phyloP scores from a whole-genome alignment of 2,113 vertebrate genomes.

The Tupaia chinensis region DNA sequence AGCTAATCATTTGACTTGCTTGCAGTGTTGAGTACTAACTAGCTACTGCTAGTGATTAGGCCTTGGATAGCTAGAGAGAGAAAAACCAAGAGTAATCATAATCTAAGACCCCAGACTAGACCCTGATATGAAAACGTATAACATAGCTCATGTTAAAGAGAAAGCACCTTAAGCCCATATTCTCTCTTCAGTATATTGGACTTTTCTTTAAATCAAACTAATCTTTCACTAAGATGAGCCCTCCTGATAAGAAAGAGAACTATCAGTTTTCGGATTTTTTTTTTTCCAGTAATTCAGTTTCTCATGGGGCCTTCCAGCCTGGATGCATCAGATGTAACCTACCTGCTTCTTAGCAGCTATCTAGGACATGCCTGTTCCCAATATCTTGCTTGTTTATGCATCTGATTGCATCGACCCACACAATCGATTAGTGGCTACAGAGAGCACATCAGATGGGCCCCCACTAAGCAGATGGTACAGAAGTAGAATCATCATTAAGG shows the following conservation, averaged over 20 bases:
- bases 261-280: constrained; percentile 14
- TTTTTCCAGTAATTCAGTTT: constrained; percentile 9
- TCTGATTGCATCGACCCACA: not conserved
- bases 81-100: not conserved
- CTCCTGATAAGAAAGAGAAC: not conserved
- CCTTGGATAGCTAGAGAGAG: not conserved
- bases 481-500: not conserved
- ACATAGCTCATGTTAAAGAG: not conserved
- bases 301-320: not conserved
- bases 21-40: not conserved
- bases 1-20: not conserved
- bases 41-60: not conserved
- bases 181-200: not conserved
- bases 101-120: not conserved
- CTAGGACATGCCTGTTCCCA: not conserved
- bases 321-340: not conserved
- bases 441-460: not conserved
- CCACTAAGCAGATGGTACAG: not conserved
- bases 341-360: constrained; percentile 24
- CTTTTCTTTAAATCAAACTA: constrained; percentile 28
- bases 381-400: constrained; percentile 29
- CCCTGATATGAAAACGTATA: too few relatives aligned
- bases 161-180: not conserved
- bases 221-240: not conserved
- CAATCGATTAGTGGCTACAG: not conserved